phyloP scores from a whole-genome alignment of 2,888 invertebrate species.

The Lysandra bellargus region DNA sequence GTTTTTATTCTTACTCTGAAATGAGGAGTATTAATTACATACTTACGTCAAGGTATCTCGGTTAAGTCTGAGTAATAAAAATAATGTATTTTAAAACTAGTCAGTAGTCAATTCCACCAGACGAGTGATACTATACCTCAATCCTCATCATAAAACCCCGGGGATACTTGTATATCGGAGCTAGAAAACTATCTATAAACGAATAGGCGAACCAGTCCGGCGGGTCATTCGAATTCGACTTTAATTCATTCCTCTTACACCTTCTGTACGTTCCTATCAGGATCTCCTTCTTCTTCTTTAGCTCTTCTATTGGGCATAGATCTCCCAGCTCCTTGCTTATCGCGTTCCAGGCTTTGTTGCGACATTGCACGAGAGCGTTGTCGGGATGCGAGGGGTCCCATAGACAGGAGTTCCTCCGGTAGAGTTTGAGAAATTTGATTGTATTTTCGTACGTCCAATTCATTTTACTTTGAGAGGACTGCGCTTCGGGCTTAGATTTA shows the following conservation, averaged over 20 bases:
- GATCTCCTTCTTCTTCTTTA: constrained; percentile 25
- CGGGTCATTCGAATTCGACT: not conserved
- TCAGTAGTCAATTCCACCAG: no score
- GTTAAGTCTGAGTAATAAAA: not conserved
- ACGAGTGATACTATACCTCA: not conserved
- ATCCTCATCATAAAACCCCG: not conserved
- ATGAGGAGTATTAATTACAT: not conserved
- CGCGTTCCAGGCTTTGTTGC: not conserved
- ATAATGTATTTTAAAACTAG: not conserved
- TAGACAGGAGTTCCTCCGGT: not conserved
- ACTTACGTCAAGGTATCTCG: not conserved
- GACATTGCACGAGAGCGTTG: not conserved
- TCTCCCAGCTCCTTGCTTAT: constrained; percentile 2
- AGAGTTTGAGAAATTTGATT: constrained; percentile 4
- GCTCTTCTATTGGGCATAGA: not conserved
- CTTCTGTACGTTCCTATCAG: constrained; percentile 18
- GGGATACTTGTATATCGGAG: not conserved
- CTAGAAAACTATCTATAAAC: constrained; percentile 15
- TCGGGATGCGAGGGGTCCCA: constrained; percentile 21
- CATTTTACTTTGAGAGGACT: not conserved
- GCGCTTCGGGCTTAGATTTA: not conserved
- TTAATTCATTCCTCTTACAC: not conserved
- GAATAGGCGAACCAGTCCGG: constrained; percentile 22
- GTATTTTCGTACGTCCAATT: constrained; percentile 25
- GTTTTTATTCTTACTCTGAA: constrained; percentile 14